Conservation (phyloP, 2,888 invertebrate species). For the Oxytorus armatus region DNA sequence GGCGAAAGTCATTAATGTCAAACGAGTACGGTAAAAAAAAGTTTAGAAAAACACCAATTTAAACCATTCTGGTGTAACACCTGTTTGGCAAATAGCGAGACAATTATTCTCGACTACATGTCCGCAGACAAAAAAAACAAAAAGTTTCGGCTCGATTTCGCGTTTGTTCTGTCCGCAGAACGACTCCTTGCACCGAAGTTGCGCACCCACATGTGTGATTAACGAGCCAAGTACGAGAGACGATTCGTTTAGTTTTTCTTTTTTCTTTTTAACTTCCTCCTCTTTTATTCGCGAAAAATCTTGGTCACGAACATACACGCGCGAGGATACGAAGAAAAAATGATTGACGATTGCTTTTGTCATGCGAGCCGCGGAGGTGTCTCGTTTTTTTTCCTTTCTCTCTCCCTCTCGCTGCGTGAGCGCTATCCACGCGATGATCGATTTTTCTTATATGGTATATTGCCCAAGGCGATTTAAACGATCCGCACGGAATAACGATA, state of each 20-base stretch:
- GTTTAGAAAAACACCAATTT: slow-evolving; percentile 11
- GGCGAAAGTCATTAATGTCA: not conserved
- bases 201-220: slow-evolving; percentile 36
- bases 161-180: slow-evolving; percentile 10
- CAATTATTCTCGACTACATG: slow-evolving; percentile 22
- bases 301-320: not conserved
- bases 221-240: slow-evolving; percentile 56
- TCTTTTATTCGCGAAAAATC: slow-evolving; percentile 15
- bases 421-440: slow-evolving; percentile 5
- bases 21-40: not conserved
- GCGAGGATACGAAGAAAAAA: slow-evolving; percentile 12
- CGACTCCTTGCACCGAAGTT: slow-evolving; percentile 35
- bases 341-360: too few relatives aligned
- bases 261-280: not conserved
- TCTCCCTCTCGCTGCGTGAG: not conserved
- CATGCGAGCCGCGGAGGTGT: too few relatives aligned
- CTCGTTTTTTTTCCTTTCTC: not conserved
- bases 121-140: slow-evolving; percentile 2
- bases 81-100: not conserved
- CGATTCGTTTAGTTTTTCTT: slow-evolving; percentile 3
- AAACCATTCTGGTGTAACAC: slow-evolving; percentile 9
- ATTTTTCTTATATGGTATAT: not conserved
- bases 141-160: slow-evolving; percentile 16
- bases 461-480: not conserved
- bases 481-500: not conserved